Conservation (phyloP, 2,797 vertebrate genomes). For the Bryconaethiops microstoma region DNA sequence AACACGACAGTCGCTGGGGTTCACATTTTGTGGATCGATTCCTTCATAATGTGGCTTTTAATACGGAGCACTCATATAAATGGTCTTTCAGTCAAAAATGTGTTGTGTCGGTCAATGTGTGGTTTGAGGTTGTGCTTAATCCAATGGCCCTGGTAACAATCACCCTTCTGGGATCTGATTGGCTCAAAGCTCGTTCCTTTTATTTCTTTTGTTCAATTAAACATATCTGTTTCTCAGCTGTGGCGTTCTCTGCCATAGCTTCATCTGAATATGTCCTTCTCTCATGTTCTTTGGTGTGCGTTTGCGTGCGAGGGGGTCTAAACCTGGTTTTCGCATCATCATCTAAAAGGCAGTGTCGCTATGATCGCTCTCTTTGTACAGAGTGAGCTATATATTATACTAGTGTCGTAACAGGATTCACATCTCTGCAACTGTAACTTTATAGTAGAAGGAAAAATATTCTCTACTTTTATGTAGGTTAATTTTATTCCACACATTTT, state of each 20-base stretch:
- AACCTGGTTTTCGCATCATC: conserved; percentile 5
- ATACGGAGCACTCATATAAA: conserved; percentile 71
- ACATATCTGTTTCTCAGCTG: conserved; percentile 69
- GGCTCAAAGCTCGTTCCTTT: conserved; percentile 70
- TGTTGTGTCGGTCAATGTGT: conserved; percentile 76
- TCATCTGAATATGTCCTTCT: conserved; percentile 24
- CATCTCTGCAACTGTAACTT: neutral
- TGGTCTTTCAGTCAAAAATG: conserved; percentile 69
- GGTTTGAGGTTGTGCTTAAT: conserved; percentile 77
- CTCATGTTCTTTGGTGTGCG: conserved; percentile 30
- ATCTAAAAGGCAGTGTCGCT: conserved; percentile 8
- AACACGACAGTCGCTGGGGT: conserved; percentile 28
- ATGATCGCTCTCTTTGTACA: neutral
- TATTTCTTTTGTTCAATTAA: conserved; percentile 74
- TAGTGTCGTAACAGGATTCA: neutral
- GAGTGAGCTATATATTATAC: neutral
- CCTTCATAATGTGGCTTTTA: conserved; percentile 65
- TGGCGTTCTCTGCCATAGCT: conserved; percentile 47
- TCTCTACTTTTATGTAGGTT: neutral
- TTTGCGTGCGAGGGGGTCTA: neutral
- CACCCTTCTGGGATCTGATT: conserved; percentile 67
- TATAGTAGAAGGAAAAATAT: neutral
- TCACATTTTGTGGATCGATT: conserved; percentile 60
- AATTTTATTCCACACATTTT: neutral
- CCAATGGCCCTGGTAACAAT: conserved; percentile 79